Conservation (phyloP, 2,797 vertebrate genomes). For the Nannoperca australis region DNA sequence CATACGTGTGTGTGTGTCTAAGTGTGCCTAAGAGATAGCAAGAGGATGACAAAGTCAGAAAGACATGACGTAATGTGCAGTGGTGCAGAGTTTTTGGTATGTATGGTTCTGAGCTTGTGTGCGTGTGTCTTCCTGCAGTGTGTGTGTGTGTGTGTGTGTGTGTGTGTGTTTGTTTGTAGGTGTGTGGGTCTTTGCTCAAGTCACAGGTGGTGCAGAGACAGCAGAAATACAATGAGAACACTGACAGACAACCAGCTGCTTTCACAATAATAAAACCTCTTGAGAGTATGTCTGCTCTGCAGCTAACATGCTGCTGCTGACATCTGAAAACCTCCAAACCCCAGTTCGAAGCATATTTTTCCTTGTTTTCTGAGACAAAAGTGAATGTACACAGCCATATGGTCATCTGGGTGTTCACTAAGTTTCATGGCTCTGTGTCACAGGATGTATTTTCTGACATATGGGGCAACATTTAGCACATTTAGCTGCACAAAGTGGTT, state of each 20-base stretch:
- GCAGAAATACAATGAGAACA: slow-evolving; percentile 71
- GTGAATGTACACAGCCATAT: background rate
- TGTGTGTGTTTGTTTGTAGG: background rate
- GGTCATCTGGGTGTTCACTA: slow-evolving; percentile 17
- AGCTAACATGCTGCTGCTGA: slow-evolving; percentile 56
- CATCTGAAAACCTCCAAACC: slow-evolving; percentile 52
- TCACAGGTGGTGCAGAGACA: slow-evolving; percentile 79
- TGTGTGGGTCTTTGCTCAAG: slow-evolving; percentile 40
- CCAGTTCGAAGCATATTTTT: slow-evolving; percentile 19
- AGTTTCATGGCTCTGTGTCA: background rate
- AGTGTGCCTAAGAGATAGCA: slow-evolving; percentile 2
- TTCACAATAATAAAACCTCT: slow-evolving; percentile 61
- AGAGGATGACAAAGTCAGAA: slow-evolving; percentile 32
- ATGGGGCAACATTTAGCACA: background rate
- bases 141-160: slow-evolving; percentile 34
- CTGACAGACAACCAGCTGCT: slow-evolving; percentile 80
- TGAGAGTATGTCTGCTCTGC: slow-evolving; percentile 55
- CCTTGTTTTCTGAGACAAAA: background rate
- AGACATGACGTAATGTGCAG: background rate
- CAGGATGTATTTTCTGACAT: slow-evolving; percentile 9
- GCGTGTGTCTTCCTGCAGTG: slow-evolving; percentile 1
- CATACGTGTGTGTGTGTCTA: background rate
- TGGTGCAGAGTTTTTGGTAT: no score
- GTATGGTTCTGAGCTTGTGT: background rate
- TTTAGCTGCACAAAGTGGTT: background rate